Evolutionary conservation across 2,888 invertebrate genomes (phyloP), one percentile per base, ranked within the genome.

Genomic region (Perithous albicinctus): DNA sequence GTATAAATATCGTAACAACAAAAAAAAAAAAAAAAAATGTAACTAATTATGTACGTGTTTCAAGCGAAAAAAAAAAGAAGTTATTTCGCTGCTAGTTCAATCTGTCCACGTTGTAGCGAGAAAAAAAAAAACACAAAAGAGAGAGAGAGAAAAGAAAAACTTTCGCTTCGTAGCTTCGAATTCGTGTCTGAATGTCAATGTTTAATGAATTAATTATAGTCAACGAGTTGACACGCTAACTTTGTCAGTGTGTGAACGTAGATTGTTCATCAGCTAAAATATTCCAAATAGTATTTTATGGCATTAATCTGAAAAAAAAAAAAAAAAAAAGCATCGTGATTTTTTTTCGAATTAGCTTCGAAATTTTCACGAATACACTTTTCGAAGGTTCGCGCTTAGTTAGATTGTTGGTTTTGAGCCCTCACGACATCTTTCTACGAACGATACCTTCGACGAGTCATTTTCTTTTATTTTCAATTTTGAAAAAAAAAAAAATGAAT

Each of bases 351-450:
- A 29, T 5, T 4, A 29, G 29, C 29, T 29, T 29, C 29, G 29
- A 29, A 2, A 29, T 29, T n/a, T 29, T 29, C 29, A 29, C 29
- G 29, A 5, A 29, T 29, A 4, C 5, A 29, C 29, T 29, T n/a
- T n/a, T 29, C 4, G 80, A 85, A 85, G 79, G 84, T 82, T 86
- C 87, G 86, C 87, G 85, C 89, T 85, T 79, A 41, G 88, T 87
- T 88, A 89, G 88, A 87, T 76, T 75, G 90, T 89, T 89, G 86
- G 85, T 82, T 75, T 75, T 89, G 90, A 92, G 92, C 92, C 91
- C 81, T 90, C 84, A 81, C 88, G 91, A 87, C 90, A 88, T 88
- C 87, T 88, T 86, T 86, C 86, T 84, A 83, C 84, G 86, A 88
- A 84, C 86, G 87, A 85, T 84, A 81, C 80, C 80, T 82, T 82